Base-by-base conservation (phyloP, 2,888 invertebrate species). In the Lymantria dispar region DNA sequence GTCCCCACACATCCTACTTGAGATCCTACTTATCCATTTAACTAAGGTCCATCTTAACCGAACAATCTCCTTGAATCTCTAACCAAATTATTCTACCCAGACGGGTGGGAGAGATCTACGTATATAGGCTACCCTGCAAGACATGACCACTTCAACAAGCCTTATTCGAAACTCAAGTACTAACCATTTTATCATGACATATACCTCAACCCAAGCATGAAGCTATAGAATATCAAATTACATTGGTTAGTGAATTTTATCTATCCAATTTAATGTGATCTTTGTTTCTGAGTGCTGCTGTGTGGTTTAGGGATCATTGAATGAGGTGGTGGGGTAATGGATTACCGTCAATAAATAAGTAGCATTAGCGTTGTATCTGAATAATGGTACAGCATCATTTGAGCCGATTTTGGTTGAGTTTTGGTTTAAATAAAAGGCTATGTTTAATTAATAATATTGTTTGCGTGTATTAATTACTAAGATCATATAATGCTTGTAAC, bases 281-380 rank as follows among this genome's bases (percentile, higher is more conserved):
- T 68, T 38, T 56, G 44, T 51, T 43, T 58, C 48, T 43, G 49
- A 55, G 29, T 42, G 49, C 46, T 41, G 29, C 46, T 13, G 22
- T 45, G 37, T 31, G 38, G 29, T 50, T 46, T 14, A 51, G 29
- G 50, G 76, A 47, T 71, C 68, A 69, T 43, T 15, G 38, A 48
- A 14, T 12, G 29, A 70, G 77, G 78, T 64, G 64, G 53, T 54
- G 57, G 65, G 65, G 68, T 80, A 78, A 85, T 79, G 76, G 84
- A 87, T 86, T 83, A 85, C 70, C 76, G 68, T 83, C 78, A 85
- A 85, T 87, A 85, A 86, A 87, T 86, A 84, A 85, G 78, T 75
- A 78, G 79, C 74, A 80, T 84, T 78, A 78, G 74, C 62, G 65
- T 80, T 75, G 76, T 71, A 72, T 70, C 66, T 78, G 78, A 78